phyloP scores from a whole-genome alignment of 2,888 invertebrate genomes.

The Morpho achilles region DNA sequence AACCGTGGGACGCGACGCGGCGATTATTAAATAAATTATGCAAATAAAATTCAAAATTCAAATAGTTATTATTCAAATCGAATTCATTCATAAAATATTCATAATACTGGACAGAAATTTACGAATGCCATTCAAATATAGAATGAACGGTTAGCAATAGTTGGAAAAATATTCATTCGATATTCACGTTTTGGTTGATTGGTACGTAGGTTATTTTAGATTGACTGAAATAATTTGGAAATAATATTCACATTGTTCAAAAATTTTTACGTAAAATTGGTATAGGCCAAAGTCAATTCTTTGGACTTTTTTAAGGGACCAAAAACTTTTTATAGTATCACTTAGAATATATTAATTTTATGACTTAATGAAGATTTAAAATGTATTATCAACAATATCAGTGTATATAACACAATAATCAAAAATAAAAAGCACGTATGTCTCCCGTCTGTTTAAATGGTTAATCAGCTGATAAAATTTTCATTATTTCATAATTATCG shows the following conservation, averaged over 20 bases:
- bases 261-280: too few relatives aligned
- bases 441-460: too few relatives aligned
- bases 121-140: constrained; percentile 14
- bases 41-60: constrained; percentile 22
- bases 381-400: too few relatives aligned
- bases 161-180: constrained; percentile 12
- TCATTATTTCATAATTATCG: too few relatives aligned
- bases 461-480: too few relatives aligned
- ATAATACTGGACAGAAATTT: constrained; percentile 14
- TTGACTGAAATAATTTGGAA: neutral
- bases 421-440: too few relatives aligned
- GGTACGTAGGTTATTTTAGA: constrained; percentile 1
- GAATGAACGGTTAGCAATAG: constrained; percentile 15
- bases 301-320: neutral
- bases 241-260: too few relatives aligned
- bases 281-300: neutral
- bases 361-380: too few relatives aligned
- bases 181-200: constrained; percentile 4
- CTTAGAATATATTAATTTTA: too few relatives aligned
- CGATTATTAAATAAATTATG: constrained; percentile 24
- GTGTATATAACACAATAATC: too few relatives aligned
- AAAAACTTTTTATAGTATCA: neutral
- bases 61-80: constrained; percentile 26
- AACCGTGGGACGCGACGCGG: constrained; percentile 8
- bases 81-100: constrained; percentile 24